Evolutionary conservation across 2,888 invertebrate species (phyloP), one percentile per base, ranked within the genome.

Genomic region (Omphaloscelis lunosa): DNA sequence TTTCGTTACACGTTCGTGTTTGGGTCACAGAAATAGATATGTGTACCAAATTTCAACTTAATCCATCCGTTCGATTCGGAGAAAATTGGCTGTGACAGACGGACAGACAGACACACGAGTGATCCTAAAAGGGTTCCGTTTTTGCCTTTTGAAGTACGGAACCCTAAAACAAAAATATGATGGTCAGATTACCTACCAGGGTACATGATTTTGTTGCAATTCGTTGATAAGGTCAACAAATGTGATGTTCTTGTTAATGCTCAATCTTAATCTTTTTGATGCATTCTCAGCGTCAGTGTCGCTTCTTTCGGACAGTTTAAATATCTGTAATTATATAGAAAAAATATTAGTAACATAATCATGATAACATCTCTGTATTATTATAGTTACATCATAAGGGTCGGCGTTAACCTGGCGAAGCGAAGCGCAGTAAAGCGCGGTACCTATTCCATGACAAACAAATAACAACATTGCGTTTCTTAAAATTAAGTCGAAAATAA

Each of bases 211-310:
- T 51, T 91, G 90, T 39, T 92, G 91, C 29, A 96, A 85, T 83
- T 96, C 95, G 45, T 93, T 91, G 65, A 96, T 86, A 45, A 96
- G 83, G 82, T 96, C 95, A 51, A 83, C 79, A 83, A 96, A 95
- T 15, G 90, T 91, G 88, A 92, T 94, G 66, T 93, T 93, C 81
- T 93, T 95, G 85, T 94, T 95, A 41, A 92, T 89, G 67, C 88
- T 89, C 48, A 93, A 67, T 88, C 90, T 94, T 62, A 91, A 91
- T 75, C 92, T 93, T 84, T 96, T 96, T 27, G 93, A 87, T 12
- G 90, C 84, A 80, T 83, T 93, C 75, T 87, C 91, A 59, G 77
- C 84, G 34, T 89, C 91, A 67, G 79, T 87, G 51, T 89, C 89
- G 41, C 77, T 82, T 65, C 84, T 80, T 80, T 88, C 88, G 6